Percentiles rank a stretch among this genome's conserved stretches.
Evolutionary conservation across 2,113 vertebrate genomes (phyloP).

Genomic region (Turnix velox): DNA sequence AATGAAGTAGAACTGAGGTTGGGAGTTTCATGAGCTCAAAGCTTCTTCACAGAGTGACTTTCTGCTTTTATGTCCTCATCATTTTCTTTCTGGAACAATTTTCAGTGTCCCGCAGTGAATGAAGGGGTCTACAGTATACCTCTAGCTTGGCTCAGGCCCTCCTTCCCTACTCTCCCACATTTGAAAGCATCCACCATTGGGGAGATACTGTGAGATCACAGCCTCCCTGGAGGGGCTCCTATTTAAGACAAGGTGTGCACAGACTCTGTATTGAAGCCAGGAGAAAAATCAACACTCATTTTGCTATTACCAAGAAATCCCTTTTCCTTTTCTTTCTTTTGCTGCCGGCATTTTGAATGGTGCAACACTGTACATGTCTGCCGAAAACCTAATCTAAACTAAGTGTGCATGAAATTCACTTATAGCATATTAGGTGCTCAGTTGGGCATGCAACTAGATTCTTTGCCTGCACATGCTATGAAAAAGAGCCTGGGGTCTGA

Average conservation of each 20-base stretch:
- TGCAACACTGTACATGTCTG: background rate
- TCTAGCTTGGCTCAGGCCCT: background rate
- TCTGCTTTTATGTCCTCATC: background rate
- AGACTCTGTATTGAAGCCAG: background rate
- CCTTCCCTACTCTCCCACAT: background rate
- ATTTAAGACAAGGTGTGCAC: background rate
- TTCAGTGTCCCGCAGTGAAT: background rate
- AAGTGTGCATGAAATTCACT: constrained; percentile 14
- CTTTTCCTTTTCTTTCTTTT: background rate
- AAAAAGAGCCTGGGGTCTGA: background rate
- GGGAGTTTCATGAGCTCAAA: background rate
- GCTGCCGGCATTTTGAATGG: background rate
- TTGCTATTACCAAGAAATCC: background rate
- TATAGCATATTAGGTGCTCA: background rate
- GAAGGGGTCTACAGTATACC: background rate
- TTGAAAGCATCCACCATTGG: background rate
- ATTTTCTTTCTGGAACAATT: background rate
- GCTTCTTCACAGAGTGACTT: background rate
- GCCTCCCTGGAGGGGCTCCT: background rate
- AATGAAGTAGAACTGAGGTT: background rate
- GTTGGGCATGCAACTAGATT: background rate
- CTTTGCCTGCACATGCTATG: background rate
- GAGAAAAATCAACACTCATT: background rate
- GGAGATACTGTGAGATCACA: background rate
- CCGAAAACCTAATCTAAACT: constrained; percentile 15